Evolutionary conservation across 2,113 vertebrate species (phyloP).

Genomic region (Micronisus gabar): DNA sequence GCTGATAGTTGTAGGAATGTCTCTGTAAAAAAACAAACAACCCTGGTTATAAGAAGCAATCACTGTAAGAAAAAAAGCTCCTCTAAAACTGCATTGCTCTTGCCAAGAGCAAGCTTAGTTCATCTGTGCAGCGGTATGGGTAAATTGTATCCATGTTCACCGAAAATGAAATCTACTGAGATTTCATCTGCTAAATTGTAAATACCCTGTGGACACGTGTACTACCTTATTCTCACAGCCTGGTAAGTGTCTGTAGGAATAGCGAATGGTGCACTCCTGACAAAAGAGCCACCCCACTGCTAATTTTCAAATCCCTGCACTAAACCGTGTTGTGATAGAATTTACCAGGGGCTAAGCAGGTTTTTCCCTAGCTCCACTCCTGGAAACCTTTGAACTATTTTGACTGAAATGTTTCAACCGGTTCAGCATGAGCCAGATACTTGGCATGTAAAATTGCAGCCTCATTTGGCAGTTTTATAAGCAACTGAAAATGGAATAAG

Average conservation of each 20-base stretch:
- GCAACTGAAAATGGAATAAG: not conserved
- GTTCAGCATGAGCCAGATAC: not conserved
- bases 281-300: not conserved
- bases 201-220: not conserved
- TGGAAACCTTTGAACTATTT: not conserved
- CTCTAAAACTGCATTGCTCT: not conserved
- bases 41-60: not conserved
- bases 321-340: not conserved
- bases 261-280: not conserved
- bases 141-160: not conserved
- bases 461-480: not conserved
- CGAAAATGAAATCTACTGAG: not conserved
- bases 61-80: not conserved
- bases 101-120: not conserved
- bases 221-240: not conserved
- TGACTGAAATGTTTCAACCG: not conserved
- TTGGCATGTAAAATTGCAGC: not conserved
- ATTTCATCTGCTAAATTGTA: not conserved
- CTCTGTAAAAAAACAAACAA: not conserved
- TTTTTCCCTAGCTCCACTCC: not conserved
- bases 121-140: not conserved
- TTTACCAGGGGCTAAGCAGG: not conserved
- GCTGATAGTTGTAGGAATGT: not conserved
- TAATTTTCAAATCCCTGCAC: not conserved
- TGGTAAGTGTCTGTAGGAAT: not conserved